Evolutionary conservation across 2,113 vertebrate species (phyloP), one percentile per base, ranked within the genome.

Genomic region (Gobiocypris rarus): DNA sequence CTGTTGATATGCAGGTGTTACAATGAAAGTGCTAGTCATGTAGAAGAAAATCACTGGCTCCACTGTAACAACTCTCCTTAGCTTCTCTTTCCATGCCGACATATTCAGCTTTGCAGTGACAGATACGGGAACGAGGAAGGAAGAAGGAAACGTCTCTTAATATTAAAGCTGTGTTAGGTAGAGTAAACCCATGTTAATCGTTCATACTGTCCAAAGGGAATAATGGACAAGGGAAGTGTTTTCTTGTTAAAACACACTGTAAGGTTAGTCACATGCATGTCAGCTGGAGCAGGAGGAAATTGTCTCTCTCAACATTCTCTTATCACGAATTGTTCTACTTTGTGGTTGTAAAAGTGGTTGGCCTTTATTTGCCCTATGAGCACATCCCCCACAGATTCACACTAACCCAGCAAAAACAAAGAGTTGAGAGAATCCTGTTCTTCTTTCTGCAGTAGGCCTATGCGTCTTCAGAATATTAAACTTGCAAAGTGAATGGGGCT

Each of bases 41-140:
- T 83, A 91, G 24, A 91, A 56, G 54, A 91, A 89, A n/a, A 92
- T 89, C 1, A 88, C 89, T 1, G 91, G 91, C 83, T 92, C 91
- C 77, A 91, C 91, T 13, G 91, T 91, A 61, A 92, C 38, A 24
- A 87, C 59, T 7, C 45, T 81, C 59, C 90, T 83, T 5, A 88
- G 63, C 59, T 71, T 84, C 41, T 88, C 86, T 74, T 85, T 50
- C 77, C 85, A 89, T 85, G 41, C 50, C 70, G 85, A 52, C 87
- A 89, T 89, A 14, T 81, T 85, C 9, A 11, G 52, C 15, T 73
- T 45, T 5, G 67, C 31, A 22, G 59, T 41, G n/a, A 67, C 19
- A 7, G 52, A 48, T 80, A 24, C 6, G 11, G 17, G 2, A 6
- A 14, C 41, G 11, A n/a, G 48, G 48, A 81, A 69, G 54, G 61